These are phyloP conservation scores for Dermochelys coriacea DNA, from an alignment of 2,797 vertebrate genomes.

Conservation along the genomic window DNA sequence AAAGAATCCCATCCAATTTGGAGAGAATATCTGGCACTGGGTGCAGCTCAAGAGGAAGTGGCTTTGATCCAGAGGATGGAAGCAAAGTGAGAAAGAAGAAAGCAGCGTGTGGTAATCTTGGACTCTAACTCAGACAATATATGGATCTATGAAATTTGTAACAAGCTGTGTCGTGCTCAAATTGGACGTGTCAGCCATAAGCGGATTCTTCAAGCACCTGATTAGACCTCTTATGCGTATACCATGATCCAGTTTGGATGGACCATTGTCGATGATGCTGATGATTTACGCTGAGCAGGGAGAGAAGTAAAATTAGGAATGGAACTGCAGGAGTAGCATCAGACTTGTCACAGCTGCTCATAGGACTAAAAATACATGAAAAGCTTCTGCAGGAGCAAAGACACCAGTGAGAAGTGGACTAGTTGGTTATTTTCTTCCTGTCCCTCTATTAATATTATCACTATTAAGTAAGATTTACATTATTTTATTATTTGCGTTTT, in stretches of 20 bases:
- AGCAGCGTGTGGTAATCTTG: not conserved
- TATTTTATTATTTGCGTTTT: not conserved
- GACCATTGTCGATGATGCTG: not conserved
- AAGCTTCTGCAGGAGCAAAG: not conserved
- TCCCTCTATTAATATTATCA: not conserved
- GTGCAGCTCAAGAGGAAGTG: not conserved
- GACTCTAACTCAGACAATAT: not conserved
- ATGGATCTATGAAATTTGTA: not conserved
- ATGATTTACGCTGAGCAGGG: not conserved
- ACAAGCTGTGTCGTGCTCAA: not conserved
- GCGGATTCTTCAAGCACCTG: not conserved
- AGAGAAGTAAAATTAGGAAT: not conserved
- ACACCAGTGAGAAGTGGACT: rapidly evolving
- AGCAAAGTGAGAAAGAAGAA: not conserved
- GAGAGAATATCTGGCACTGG: not conserved
- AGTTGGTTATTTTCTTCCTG: rapidly evolving
- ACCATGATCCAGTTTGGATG: not conserved
- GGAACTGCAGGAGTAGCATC: not conserved
- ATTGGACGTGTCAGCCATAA: not conserved
- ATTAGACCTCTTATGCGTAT: not conserved
- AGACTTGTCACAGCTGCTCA: not conserved
- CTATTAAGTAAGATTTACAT: not conserved
- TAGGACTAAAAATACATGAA: not conserved
- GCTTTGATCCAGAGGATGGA: not conserved
- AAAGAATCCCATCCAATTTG: not conserved